Base-by-base conservation (phyloP, 2,113 vertebrate genomes). In the Castor canadensis region DNA sequence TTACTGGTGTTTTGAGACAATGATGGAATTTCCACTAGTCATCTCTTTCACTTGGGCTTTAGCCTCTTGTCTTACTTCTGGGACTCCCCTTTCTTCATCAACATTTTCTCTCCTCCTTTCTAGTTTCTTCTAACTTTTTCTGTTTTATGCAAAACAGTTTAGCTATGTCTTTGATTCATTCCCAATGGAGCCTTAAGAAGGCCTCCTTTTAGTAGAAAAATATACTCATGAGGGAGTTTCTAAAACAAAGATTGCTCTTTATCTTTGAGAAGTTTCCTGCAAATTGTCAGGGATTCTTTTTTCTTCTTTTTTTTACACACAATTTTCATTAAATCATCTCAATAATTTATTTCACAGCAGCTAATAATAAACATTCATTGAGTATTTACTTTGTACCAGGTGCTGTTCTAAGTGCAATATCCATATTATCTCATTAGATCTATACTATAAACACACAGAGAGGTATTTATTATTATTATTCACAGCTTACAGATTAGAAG, bases 1-100 rank as follows among this genome's bases (percentile, higher is more conserved):
- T 95, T 86, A 64, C 84, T 95, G 47, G 62, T 75, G 7, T 76
- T 97, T 93, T 15, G 79, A 93, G 88, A 89, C 81, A 91, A 93
- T 26, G 73, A 75, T 38, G 30, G 67, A 83, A 89, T 95, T 95
- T 96, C 72, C 82, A 76, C 28, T 60, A 45, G 45, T 83, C 56
- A 88, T 92, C 56, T 85, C 66, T 89, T 82, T 38, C 77, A 38
- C 16, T 85, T 82, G 45, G 88, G 62, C 38, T 91, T 76, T 30
- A 92, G 66, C 5, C 22, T 93, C 76, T 24, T 79, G 30, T 47
- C 49, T 86, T 87, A 62, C 19, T 83, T 69, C 73, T 79, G 73
- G 64, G 58, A 67, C 4, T 77, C 13, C 17, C 20, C 52, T 91
- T 54, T 67, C 35, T 73, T 75, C 40, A 47, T 40, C 16, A 45